These are phyloP conservation scores for Tympanoctomys barrerae DNA, from an alignment of 2,797 vertebrate species.

Conservation along the genomic window DNA sequence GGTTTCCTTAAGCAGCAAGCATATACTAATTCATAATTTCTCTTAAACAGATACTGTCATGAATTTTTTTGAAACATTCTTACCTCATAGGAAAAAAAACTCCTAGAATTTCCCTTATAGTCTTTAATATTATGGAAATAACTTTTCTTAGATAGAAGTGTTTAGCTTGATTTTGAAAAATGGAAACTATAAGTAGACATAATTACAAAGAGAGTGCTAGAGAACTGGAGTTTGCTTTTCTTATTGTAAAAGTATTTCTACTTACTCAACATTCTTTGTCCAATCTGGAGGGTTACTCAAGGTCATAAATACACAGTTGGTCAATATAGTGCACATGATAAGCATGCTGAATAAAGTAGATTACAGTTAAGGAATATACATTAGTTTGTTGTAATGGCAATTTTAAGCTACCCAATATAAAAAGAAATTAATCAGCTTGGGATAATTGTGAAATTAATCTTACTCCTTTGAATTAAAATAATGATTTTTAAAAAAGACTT, in stretches of 20 bases:
- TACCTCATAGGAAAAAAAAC: slow-evolving; percentile 41
- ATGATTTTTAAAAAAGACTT: slow-evolving; percentile 31
- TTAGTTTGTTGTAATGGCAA: not conserved
- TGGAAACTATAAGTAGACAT: slow-evolving; percentile 2
- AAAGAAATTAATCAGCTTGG: slow-evolving; percentile 37
- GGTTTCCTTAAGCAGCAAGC: not conserved
- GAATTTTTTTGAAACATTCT: slow-evolving; percentile 35
- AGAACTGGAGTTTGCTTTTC: slow-evolving; percentile 38
- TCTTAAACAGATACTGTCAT: slow-evolving; percentile 36
- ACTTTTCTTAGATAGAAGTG: slow-evolving; percentile 43
- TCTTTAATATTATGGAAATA: slow-evolving; percentile 63
- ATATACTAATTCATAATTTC: slow-evolving; percentile 25
- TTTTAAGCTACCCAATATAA: slow-evolving; percentile 54
- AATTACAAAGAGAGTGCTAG: not conserved
- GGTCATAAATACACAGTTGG: slow-evolving; percentile 98
- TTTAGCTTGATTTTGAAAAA: slow-evolving; percentile 63
- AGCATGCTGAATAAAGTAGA: slow-evolving; percentile 95
- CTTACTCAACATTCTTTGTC: slow-evolving; percentile 98
- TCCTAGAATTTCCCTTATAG: slow-evolving; percentile 13
- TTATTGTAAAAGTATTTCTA: slow-evolving; percentile 80
- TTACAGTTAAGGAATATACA: slow-evolving; percentile 92
- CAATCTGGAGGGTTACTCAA: slow-evolving; percentile 89
- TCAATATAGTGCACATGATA: slow-evolving; percentile 99
- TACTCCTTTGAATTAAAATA: slow-evolving; percentile 54
- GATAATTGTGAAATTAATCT: slow-evolving; percentile 60